Base-by-base conservation (phyloP, 2,888 invertebrate genomes). In the Polietes domitor region DNA sequence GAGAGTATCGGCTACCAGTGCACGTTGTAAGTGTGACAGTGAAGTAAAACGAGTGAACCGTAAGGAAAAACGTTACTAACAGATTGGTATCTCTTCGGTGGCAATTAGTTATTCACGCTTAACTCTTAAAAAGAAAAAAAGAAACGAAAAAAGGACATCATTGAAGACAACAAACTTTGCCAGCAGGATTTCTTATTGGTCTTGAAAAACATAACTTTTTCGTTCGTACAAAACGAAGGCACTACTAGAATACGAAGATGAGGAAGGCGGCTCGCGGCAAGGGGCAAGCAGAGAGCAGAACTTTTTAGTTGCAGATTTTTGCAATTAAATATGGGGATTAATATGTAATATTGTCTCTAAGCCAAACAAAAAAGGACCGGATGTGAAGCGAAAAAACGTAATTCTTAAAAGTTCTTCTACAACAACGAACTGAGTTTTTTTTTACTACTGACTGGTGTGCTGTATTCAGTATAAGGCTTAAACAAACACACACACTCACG, bases 51-150 rank as follows among this genome's bases (percentile, higher is more conserved):
- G n/a, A n/a, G n/a, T 19, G n/a, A 50, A 58, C 65, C 50, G 65
- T 37, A 37, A 37, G 12, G 12, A 37, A 50, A 73, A 80, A 77
- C 63, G 61, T 77, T 80, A 74, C 61, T 15, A 74, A 71, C 10
- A 80, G 55, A 79, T 79, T 83, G 75, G 24, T 82, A 75, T 68
- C 78, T 75, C 74, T 76, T n/a, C n/a, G n/a, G 71, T 80, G 87
- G 88, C 89, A 91, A 90, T 91, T 90, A 90, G 89, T 91, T 91
- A 90, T 90, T 91, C 89, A 88, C 88, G 89, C 88, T 89, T 87
- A 88, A 88, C 87, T 87, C 87, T 87, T 61, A 74, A 61, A 68
- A 65, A 61, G 32, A 58, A 80, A 77, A n/a, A 58, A 19, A 24
- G 21, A 24, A 32, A 70, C 10, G 3, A 37, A 53, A 53, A 68